phyloP scores from a whole-genome alignment of 2,113 vertebrate genomes.

The Daboia siamensis region DNA sequence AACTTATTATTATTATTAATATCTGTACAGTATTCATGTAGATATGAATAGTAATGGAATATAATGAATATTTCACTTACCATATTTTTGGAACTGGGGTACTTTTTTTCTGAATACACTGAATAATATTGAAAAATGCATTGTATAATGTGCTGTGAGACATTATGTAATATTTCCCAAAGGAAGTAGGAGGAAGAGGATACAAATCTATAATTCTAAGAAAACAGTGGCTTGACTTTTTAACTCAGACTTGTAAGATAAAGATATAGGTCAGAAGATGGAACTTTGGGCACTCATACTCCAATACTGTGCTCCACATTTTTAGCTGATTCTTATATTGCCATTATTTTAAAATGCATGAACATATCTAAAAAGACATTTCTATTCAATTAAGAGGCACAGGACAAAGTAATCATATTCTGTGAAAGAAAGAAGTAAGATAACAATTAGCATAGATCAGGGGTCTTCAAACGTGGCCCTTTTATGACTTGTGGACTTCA shows the following conservation, averaged over 20 bases:
- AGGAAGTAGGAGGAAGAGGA: not conserved
- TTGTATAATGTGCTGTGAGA: slow-evolving; percentile 18
- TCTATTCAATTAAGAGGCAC: not conserved
- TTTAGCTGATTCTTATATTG: not conserved
- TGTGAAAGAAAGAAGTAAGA: slow-evolving; percentile 2
- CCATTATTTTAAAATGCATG: not conserved
- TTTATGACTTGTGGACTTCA: no score
- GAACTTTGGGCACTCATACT: not conserved
- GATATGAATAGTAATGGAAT: slow-evolving; percentile 42
- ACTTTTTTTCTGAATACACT: slow-evolving; percentile 6
- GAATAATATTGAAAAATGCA: slow-evolving; percentile 34
- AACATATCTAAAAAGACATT: not conserved
- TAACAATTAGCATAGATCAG: not conserved
- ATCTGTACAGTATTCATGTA: slow-evolving; percentile 43
- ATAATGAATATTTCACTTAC: no score
- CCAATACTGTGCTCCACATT: not conserved
- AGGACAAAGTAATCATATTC: rapidly evolving
- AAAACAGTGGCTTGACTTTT: not conserved
- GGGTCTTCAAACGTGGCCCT: no score
- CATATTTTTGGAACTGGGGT: slow-evolving; percentile 6
- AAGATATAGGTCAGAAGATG: not conserved
- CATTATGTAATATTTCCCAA: slow-evolving; percentile 38
- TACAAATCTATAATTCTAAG: not conserved
- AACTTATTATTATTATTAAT: no score
- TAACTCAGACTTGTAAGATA: not conserved